These are phyloP conservation scores for Datnioides undecimradiatus DNA, from an alignment of 2,113 vertebrate genomes.

Conservation along the genomic window DNA sequence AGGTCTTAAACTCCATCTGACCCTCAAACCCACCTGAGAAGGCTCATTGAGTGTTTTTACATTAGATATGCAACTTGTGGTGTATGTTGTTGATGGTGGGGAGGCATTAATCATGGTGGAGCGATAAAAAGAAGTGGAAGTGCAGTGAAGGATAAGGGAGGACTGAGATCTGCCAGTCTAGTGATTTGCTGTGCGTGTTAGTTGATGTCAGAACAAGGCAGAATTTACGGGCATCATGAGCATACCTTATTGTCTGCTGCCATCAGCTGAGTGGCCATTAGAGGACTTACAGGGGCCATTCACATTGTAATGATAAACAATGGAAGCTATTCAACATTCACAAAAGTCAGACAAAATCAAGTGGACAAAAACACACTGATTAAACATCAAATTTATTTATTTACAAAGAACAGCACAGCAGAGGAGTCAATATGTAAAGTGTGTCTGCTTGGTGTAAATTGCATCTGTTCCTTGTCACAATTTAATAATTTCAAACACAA, in stretches of 20 bases:
- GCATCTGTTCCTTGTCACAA: not conserved
- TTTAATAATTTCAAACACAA: constrained; percentile 1
- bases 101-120: constrained; percentile 62
- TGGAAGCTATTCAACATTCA: constrained; percentile 35
- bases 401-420: not conserved
- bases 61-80: constrained; percentile 71
- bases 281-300: constrained; percentile 51
- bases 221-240: constrained; percentile 66
- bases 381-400: not conserved
- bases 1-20: constrained; percentile 74
- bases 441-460: not conserved
- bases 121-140: constrained; percentile 45
- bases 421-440: not conserved
- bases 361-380: not conserved
- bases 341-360: constrained; percentile 28
- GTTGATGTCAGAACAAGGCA: constrained; percentile 64
- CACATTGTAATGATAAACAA: constrained; percentile 55
- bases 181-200: constrained; percentile 67
- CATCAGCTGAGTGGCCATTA: constrained; percentile 72
- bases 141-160: constrained; percentile 56
- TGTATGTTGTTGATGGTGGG: constrained; percentile 50
- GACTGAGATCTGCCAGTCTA: constrained; percentile 64
- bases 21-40: constrained; percentile 69
- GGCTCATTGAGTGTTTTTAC: constrained; percentile 59
- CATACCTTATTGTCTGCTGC: constrained; percentile 63